Evolutionary conservation across 2,113 vertebrate genomes (phyloP), one percentile per base, ranked within the genome.

Genomic region (Narcine bancroftii): DNA sequence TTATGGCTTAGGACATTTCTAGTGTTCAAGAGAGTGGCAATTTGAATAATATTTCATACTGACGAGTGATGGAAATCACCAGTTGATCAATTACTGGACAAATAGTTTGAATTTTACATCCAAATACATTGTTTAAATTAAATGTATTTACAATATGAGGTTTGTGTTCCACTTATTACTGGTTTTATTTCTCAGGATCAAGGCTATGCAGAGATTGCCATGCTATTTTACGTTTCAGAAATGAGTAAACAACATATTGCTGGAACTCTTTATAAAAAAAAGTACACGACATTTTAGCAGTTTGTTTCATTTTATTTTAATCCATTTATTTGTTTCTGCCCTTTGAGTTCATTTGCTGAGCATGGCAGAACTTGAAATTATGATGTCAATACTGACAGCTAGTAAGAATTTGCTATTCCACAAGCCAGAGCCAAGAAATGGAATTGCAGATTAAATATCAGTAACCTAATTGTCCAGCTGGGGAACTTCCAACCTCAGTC

Each of bases 21-120:
- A 29, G 13, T 36, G 81, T 36, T 60, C 53, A 19, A 13, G 15
- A 85, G n/a, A 60, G 29, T 36, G 53, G 15, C 33, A 63, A 19
- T 60, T 7, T 36, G 81, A 50, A 81, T 87, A 87, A 36, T 60
- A n/a, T 87, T 87, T 60, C 53, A 36, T 60, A n/a, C 47, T 83
- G 47, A 33, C 26, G 33, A 83, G 47, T 33, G 63, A 13, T 72
- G 63, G 42, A 42, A 60, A 60, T n/a, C 24, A 87, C 7, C 17
- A 85, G 50, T 56, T 69, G 47, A 92, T 92, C 60, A 42, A 76
- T 73, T 26, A 92, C 72, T 73, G 92, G 69, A 92, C 21, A 53
- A 36, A 73, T 73, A 26, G 91, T 5, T 73, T 73, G n/a, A 73
- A 92, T 72, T n/a, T 73, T 53, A 92, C 26, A 50, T 72, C 45